Percentiles rank a stretch among this genome's conserved stretches.
These are phyloP conservation scores for Amphiprion percula DNA, from an alignment of 2,113 vertebrate species.

Conservation along the genomic window DNA sequence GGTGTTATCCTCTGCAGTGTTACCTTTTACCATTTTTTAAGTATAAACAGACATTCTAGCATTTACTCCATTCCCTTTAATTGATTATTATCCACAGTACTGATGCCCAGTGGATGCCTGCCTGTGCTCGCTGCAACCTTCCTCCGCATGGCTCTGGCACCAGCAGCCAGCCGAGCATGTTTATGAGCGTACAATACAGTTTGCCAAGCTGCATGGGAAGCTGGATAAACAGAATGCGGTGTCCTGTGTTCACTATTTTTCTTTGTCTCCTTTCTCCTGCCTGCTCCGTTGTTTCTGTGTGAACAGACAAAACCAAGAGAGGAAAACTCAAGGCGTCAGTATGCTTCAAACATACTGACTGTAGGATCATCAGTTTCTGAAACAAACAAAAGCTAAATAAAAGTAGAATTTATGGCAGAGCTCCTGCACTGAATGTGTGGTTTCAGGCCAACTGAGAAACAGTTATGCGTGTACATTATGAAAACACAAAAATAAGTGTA, in stretches of 20 bases:
- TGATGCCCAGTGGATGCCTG: conserved; percentile 67
- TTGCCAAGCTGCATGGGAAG: conserved; percentile 73
- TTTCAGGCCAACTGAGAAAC: no score
- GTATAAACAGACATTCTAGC: neutral
- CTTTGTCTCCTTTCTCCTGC: conserved; percentile 52
- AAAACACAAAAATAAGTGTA: no score
- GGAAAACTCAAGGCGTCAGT: neutral
- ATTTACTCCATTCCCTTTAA: conserved; percentile 15
- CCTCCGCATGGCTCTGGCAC: conserved; percentile 69
- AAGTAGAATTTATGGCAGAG: no score
- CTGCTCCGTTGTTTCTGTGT: conserved; percentile 61
- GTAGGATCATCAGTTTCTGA: neutral
- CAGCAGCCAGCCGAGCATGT: conserved; percentile 76
- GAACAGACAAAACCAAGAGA: conserved; percentile 27
- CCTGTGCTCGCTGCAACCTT: conserved; percentile 60
- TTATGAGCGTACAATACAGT: conserved; percentile 44
- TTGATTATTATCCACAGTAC: conserved; percentile 41
- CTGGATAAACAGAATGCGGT: conserved; percentile 59
- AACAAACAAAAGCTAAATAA: neutral
- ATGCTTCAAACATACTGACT: conserved; percentile 44
- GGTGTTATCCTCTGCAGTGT: conserved; percentile 19
- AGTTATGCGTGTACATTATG: no score
- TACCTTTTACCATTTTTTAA: conserved; percentile 14
- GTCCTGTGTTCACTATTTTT: conserved; percentile 39
- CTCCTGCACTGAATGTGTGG: no score